These are phyloP conservation scores for Tetanocera ferruginea DNA, from an alignment of 2,888 invertebrate species.

Conservation along the genomic window DNA sequence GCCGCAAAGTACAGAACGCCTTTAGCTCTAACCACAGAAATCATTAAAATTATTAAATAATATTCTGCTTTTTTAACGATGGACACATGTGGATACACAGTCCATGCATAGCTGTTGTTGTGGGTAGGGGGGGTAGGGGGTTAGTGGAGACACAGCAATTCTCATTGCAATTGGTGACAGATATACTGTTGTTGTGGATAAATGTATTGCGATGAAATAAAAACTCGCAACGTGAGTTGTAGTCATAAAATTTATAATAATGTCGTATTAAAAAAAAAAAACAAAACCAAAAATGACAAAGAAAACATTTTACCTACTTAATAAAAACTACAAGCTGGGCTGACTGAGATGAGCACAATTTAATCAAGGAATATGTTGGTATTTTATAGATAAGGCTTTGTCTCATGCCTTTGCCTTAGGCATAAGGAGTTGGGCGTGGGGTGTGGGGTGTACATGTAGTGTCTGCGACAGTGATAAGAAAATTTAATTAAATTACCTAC, in stretches of 20 bases:
- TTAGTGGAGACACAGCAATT: background rate
- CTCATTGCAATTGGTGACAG: background rate
- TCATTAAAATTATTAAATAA: constrained; percentile 27
- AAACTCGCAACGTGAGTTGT: constrained; percentile 30
- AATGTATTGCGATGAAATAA: background rate
- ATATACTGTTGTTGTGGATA: constrained; percentile 3
- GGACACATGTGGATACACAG: background rate
- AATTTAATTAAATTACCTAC: constrained; percentile 29
- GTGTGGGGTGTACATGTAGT: background rate
- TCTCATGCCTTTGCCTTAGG: background rate
- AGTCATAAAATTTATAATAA: constrained; percentile 44
- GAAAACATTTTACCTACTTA: background rate
- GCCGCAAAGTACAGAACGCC: background rate
- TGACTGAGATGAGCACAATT: constrained; percentile 13
- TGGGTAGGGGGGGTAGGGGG: too few relatives aligned
- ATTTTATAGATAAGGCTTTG: constrained; percentile 3
- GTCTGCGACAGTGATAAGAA: constrained; percentile 19
- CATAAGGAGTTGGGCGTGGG: background rate
- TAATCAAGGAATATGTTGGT: constrained; percentile 17
- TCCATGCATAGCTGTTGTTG: too few relatives aligned
- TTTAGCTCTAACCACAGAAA: background rate
- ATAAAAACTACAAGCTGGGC: background rate
- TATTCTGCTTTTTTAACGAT: constrained; percentile 6
- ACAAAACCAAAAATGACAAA: background rate
- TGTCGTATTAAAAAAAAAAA: constrained; percentile 29